A percentile compares a stretch with the other conserved stretches of the same genome.
These are phyloP conservation scores for Drosophila pseudoobscura DNA, from an alignment of 1,140 invertebrate species.

Conservation along the genomic window DNA sequence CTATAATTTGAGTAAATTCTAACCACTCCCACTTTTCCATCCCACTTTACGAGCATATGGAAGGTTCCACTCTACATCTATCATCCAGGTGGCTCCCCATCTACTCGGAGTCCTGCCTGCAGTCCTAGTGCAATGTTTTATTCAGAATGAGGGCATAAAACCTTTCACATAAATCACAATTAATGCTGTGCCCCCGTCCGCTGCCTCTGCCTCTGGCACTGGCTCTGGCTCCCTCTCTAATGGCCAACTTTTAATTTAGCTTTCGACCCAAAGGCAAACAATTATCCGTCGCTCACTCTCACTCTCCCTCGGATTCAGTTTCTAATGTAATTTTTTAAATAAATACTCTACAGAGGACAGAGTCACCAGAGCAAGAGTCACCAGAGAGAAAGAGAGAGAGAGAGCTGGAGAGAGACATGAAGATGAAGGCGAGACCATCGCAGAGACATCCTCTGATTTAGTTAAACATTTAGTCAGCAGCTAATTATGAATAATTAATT, in stretches of 20 bases:
- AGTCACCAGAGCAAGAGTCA: too few species aligned
- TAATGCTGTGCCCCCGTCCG: conserved; percentile 15
- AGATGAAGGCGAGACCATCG: not conserved
- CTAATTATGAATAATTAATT: conserved; percentile 77
- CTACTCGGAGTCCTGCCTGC: not conserved
- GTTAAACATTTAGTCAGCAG: conserved; percentile 69
- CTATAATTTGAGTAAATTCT: too few species aligned
- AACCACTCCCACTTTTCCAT: too few species aligned
- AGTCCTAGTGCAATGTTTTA: conserved; percentile 7
- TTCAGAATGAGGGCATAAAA: conserved; percentile 16
- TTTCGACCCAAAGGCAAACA: conserved; percentile 40
- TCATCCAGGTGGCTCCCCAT: too few species aligned
- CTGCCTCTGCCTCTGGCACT: too few species aligned
- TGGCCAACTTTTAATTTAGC: conserved; percentile 57
- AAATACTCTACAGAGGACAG: conserved; percentile 18
- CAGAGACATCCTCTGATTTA: conserved; percentile 58
- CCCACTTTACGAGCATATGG: too few species aligned
- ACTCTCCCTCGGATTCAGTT: conserved; percentile 30
- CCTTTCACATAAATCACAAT: conserved; percentile 59
- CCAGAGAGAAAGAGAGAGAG: not conserved
- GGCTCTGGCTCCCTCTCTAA: conserved; percentile 22
- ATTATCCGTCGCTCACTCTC: conserved; percentile 12
- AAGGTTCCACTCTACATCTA: too few species aligned
- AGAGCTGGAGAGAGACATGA: not conserved
- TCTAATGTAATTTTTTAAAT: conserved; percentile 51